These are phyloP conservation scores for Thalassaphorura encarpata DNA, from an alignment of 1,140 invertebrate genomes.

Conservation along the genomic window DNA sequence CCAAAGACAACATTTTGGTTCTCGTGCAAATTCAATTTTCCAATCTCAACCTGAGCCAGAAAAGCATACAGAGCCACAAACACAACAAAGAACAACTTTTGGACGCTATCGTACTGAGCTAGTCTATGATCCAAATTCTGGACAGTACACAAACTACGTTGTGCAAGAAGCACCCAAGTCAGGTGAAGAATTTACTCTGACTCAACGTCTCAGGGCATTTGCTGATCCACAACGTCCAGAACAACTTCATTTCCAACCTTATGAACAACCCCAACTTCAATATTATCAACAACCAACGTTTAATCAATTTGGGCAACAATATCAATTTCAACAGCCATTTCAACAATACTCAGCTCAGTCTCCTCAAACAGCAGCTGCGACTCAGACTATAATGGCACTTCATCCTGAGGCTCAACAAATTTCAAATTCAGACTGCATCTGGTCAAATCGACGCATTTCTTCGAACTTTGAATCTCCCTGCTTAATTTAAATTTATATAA, in stretches of 20 bases:
- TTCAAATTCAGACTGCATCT: constrained; percentile 37
- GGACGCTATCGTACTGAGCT: constrained; percentile 57
- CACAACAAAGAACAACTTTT: constrained; percentile 8
- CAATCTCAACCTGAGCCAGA: background rate
- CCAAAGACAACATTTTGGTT: constrained; percentile 5
- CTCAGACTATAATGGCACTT: constrained; percentile 39
- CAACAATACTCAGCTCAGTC: background rate
- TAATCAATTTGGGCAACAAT: constrained; percentile 56
- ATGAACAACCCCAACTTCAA: constrained; percentile 50
- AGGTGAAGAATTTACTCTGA: constrained; percentile 48
- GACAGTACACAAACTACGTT: constrained; percentile 66
- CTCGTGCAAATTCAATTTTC: background rate
- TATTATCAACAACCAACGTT: constrained; percentile 45
- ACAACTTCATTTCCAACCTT: constrained; percentile 13
- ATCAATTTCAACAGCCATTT: background rate
- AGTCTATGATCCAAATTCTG: constrained; percentile 62
- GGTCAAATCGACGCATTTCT: constrained; percentile 72
- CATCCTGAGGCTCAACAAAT: constrained; percentile 35
- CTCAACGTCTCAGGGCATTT: constrained; percentile 60
- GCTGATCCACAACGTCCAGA: constrained; percentile 45
- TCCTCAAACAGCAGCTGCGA: background rate
- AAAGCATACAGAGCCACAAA: background rate
- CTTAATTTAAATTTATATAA: constrained; percentile 22
- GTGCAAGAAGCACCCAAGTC: constrained; percentile 64
- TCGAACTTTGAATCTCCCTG: constrained; percentile 52